Evolutionary conservation across 2,888 invertebrate species (phyloP).

Genomic region (Scrobipalpa atriplicella): DNA sequence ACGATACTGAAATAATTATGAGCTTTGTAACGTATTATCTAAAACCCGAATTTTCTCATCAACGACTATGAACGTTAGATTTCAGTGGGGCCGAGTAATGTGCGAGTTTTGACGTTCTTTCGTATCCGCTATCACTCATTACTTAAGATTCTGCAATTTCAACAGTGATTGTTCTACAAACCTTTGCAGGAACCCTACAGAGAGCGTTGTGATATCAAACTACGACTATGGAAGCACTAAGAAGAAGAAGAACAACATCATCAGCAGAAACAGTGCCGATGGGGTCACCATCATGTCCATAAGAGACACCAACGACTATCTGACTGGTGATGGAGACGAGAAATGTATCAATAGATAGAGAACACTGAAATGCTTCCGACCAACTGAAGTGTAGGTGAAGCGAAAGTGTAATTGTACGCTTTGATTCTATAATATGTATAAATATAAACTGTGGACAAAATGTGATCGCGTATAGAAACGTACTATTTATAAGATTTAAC

Average conservation of each 20-base stretch:
- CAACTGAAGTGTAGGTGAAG: not conserved
- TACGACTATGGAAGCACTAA: slow-evolving; percentile 77
- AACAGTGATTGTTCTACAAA: slow-evolving; percentile 62
- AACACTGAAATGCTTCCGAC: not conserved
- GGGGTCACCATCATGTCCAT: slow-evolving; percentile 74
- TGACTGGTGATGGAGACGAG: slow-evolving; percentile 60
- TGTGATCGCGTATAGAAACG: no score
- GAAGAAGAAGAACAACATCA: slow-evolving; percentile 63
- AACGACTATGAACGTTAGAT: no score
- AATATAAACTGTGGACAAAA: no score
- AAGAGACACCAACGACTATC: slow-evolving; percentile 65
- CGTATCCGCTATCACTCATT: no score
- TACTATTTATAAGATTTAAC: no score
- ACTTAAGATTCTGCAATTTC: not conserved
- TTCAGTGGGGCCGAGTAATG: no score
- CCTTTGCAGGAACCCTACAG: slow-evolving; percentile 74
- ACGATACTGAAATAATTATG: no score
- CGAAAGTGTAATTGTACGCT: not conserved
- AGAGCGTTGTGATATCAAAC: slow-evolving; percentile 78
- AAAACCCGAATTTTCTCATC: no score
- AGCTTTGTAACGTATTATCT: no score
- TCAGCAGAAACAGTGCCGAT: slow-evolving; percentile 68
- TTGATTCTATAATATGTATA: no score
- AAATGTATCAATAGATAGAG: slow-evolving; percentile 67
- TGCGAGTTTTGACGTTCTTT: no score